Percentiles rank a stretch among this genome's conserved stretches.
Conservation (phyloP, 2,797 vertebrate genomes). For the Platyrinchus mystaceus region DNA sequence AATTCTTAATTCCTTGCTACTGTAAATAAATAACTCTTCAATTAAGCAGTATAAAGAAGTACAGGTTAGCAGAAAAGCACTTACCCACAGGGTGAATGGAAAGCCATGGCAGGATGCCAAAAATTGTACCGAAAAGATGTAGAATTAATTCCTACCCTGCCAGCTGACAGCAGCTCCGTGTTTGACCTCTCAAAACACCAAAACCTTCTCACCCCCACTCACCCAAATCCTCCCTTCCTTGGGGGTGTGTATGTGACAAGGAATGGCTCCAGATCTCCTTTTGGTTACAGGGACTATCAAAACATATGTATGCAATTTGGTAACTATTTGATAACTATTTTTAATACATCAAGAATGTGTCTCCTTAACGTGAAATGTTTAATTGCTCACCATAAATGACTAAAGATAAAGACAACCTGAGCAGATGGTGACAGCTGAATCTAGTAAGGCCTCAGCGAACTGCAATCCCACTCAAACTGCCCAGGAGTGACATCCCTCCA, state of each 20-base stretch:
- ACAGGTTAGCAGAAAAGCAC: slow-evolving; percentile 12
- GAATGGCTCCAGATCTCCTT: not conserved
- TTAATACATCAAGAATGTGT: not conserved
- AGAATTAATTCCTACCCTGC: not conserved
- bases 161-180: not conserved
- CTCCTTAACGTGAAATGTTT: not conserved
- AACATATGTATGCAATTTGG: not conserved
- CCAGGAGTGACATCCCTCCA: not conserved
- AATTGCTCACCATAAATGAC: not conserved
- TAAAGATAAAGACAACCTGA: not conserved
- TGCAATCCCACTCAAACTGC: not conserved
- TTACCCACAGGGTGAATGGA: not conserved
- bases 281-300: not conserved
- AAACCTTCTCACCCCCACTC: not conserved
- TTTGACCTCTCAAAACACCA: not conserved
- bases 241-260: not conserved
- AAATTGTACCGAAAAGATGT: not conserved
- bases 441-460: not conserved
- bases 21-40: slow-evolving; percentile 73
- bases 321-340: not conserved
- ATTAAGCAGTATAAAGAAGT: slow-evolving; percentile 48
- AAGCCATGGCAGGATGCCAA: not conserved
- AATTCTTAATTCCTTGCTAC: slow-evolving; percentile 32
- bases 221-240: not conserved
- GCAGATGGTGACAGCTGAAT: not conserved